Percentiles rank a stretch among this genome's conserved stretches.
Evolutionary conservation across 2,113 vertebrate genomes (phyloP).

Genomic region (Tragelaphus buxtoni): DNA sequence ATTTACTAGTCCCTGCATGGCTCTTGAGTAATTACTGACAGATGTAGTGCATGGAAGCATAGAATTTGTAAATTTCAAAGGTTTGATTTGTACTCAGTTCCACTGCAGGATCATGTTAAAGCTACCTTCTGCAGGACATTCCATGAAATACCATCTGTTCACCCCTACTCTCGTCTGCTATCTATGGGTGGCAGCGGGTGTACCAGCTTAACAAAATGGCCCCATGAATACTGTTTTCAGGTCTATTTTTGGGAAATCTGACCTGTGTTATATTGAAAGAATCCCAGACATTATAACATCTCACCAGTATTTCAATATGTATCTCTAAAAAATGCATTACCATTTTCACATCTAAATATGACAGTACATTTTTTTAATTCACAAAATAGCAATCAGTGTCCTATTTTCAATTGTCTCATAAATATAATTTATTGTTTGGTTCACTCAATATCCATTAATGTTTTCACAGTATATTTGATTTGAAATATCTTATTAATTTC

Average conservation of each 20-base stretch:
- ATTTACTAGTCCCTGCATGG: background rate
- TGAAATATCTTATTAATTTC: background rate
- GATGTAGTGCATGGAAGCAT: background rate
- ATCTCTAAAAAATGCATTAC: background rate
- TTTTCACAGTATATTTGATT: background rate
- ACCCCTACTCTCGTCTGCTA: background rate
- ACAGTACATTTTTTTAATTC: background rate
- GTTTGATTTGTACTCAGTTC: background rate
- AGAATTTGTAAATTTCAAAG: background rate
- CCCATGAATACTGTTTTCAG: background rate
- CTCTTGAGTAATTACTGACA: background rate
- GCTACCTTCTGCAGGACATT: background rate
- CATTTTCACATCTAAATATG: background rate
- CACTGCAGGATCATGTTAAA: background rate
- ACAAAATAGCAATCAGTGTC: background rate
- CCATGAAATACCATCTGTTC: background rate
- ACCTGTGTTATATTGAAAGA: background rate
- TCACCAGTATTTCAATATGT: background rate
- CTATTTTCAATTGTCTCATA: background rate
- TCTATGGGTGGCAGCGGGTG: background rate
- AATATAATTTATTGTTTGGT: background rate
- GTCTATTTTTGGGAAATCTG: background rate
- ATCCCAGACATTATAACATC: background rate
- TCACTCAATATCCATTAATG: background rate
- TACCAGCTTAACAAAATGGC: background rate